Percentiles rank a stretch among this genome's conserved stretches.
phyloP scores from a whole-genome alignment of 2,888 invertebrate species.

The Meta bourneti region DNA sequence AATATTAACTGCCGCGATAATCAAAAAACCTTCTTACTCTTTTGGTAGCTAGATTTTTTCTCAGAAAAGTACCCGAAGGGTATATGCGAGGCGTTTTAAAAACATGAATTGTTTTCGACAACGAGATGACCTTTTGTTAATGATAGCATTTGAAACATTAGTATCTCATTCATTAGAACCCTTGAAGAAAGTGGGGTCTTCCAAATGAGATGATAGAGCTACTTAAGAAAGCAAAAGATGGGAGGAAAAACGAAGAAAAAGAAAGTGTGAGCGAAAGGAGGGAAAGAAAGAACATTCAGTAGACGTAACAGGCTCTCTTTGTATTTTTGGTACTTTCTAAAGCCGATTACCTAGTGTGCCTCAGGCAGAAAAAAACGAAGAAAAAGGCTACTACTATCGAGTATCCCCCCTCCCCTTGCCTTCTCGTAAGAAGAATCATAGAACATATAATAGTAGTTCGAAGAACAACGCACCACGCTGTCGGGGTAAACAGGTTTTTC shows the following conservation, averaged over 20 bases:
- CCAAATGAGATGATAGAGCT: background rate
- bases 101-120: too few relatives aligned
- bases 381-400: constrained; percentile 2
- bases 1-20: background rate
- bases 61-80: background rate
- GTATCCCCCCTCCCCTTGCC: constrained; percentile 24
- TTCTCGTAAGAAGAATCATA: constrained; percentile 3
- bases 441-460: background rate
- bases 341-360: constrained; percentile 52
- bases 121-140: too few relatives aligned
- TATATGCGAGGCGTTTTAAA: too few relatives aligned
- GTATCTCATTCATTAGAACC: constrained; percentile 3
- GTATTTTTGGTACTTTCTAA: constrained; percentile 45
- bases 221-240: too few relatives aligned
- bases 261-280: too few relatives aligned
- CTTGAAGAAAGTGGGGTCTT: background rate
- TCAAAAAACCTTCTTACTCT: background rate
- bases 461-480: background rate
- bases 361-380: constrained; percentile 12
- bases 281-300: constrained; percentile 26
- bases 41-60: background rate
- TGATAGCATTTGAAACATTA: background rate
- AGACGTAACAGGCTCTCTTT: constrained; percentile 27
- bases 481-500: constrained; percentile 25
- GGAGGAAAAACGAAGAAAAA: too few relatives aligned